Evolutionary conservation across 2,888 invertebrate species (phyloP), one percentile per base, ranked within the genome.

Genomic region (Acronicta psi): DNA sequence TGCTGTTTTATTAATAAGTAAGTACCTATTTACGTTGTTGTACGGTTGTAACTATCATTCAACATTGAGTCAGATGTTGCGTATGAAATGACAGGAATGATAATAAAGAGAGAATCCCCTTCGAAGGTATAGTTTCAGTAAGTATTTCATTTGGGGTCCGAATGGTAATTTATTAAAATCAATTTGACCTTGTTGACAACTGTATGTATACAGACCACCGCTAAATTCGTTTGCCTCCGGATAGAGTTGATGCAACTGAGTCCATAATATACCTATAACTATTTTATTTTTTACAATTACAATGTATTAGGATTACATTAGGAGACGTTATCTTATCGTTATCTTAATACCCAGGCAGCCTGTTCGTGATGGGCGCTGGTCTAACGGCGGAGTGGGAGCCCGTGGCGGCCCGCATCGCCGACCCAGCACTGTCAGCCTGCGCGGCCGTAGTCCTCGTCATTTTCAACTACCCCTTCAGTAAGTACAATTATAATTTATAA

Each of bases 381-480:
- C 73, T 94, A 67, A 92, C 91, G 11, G 76, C 86, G 29, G 94
- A 94, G 70, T 94, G 94, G 94, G 93, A 91, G 73, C 89, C 91
- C 0, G 69, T 81, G 0, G 89, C 88, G 0, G 85, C 93, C 0
- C 85, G 95, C 49, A 92, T 96, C 56, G 96, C 96, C 0, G 97
- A 97, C 85, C 98, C 98, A 0, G 91, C 96, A 2, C 91, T 98
- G 29, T 96, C 98, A 0, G 96, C 98, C 40, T 88, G 96, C 58
- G 97, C 98, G 0, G 96, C 97, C 41, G 86, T 96, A 3, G 87
- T 96, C 1, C 94, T 98, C 37, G 95, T 97, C 69, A 88, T 95
- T 13, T 94, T 98, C 44, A 98, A 97, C 81, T 97, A 96, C 88
- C 97, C 97, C 0, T 97, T 97, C 88, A 96, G 98, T 94, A 83